A percentile compares a stretch with the other conserved stretches of the same genome.
Conservation (phyloP, 2,797 vertebrate species). For the Botia kubotai region DNA sequence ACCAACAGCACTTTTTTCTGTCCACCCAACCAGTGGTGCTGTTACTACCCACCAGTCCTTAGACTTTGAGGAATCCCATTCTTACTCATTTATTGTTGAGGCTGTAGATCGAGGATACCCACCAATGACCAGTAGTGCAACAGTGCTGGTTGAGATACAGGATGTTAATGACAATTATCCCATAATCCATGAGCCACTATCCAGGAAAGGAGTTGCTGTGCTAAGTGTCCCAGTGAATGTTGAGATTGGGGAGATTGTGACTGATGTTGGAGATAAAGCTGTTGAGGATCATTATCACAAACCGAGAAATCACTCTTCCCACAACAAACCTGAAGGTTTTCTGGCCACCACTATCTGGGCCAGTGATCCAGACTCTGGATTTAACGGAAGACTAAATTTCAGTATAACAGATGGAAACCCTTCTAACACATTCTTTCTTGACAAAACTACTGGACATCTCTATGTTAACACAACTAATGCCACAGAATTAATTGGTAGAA, state of each 20-base stretch:
- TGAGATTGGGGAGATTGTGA: conserved; percentile 82
- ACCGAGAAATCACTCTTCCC: conserved; percentile 48
- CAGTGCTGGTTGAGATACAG: conserved; percentile 79
- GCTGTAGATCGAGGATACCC: conserved; percentile 87
- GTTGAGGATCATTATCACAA: conserved; percentile 55
- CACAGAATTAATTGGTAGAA: conserved; percentile 85
- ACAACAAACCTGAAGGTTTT: conserved; percentile 65
- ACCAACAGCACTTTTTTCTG: conserved; percentile 69
- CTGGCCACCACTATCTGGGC: conserved; percentile 77
- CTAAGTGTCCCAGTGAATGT: conserved; percentile 83
- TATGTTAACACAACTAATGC: conserved; percentile 87
- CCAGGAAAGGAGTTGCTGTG: conserved; percentile 77
- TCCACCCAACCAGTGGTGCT: conserved; percentile 83
- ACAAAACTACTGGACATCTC: conserved; percentile 81
- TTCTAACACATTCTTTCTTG: conserved; percentile 78
- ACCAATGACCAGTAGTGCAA: conserved; percentile 80
- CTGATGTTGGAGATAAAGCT: conserved; percentile 66
- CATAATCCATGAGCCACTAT: conserved; percentile 77
- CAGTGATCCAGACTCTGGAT: conserved; percentile 84
- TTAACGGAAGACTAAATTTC: conserved; percentile 83
- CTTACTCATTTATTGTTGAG: conserved; percentile 83
- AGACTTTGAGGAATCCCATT: conserved; percentile 83
- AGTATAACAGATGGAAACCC: conserved; percentile 75
- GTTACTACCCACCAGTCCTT: conserved; percentile 80
- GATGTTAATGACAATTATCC: conserved; percentile 90